Conservation (phyloP, 2,888 invertebrate genomes). For the Choreutis nemorana region DNA sequence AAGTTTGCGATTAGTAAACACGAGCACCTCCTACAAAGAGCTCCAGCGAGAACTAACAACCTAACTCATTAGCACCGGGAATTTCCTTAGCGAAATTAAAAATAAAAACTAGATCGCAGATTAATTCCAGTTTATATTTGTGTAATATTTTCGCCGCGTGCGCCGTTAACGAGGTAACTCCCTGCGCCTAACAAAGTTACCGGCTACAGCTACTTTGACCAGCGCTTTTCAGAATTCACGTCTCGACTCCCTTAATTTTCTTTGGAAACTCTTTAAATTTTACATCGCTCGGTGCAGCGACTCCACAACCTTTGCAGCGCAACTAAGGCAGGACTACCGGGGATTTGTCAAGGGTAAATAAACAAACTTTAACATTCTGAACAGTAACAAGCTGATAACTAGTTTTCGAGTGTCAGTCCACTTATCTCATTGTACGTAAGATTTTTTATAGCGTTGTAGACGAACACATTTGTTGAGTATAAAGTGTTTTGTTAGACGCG, state of each 20-base stretch:
- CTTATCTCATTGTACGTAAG: constrained; percentile 26
- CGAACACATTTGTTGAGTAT: constrained; percentile 47
- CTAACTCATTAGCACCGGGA: constrained; percentile 45
- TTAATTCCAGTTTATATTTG: constrained; percentile 43
- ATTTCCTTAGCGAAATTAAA: constrained; percentile 29
- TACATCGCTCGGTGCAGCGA: constrained; percentile 35
- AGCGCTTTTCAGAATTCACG: constrained; percentile 29
- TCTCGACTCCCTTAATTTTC: constrained; percentile 44
- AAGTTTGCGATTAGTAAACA: constrained; percentile 27
- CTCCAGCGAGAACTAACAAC: constrained; percentile 31
- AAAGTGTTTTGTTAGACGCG: constrained; percentile 44
- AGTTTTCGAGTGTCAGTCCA: constrained; percentile 23
- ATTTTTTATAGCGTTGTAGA: constrained; percentile 41
- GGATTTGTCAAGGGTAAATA: no score
- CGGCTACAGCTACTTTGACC: constrained; percentile 33
- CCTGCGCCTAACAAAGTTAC: constrained; percentile 47
- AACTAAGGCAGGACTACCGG: no score
- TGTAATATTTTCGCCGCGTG: constrained; percentile 37
- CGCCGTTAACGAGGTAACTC: constrained; percentile 55
- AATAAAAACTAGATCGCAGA: constrained; percentile 32
- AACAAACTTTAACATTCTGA: no score
- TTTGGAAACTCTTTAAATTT: constrained; percentile 53
- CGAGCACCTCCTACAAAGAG: constrained; percentile 30
- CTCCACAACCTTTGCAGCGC: constrained; percentile 26
- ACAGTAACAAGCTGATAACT: no score